These are phyloP conservation scores for Pollenia amentaria DNA, from an alignment of 2,888 invertebrate genomes.

Conservation along the genomic window DNA sequence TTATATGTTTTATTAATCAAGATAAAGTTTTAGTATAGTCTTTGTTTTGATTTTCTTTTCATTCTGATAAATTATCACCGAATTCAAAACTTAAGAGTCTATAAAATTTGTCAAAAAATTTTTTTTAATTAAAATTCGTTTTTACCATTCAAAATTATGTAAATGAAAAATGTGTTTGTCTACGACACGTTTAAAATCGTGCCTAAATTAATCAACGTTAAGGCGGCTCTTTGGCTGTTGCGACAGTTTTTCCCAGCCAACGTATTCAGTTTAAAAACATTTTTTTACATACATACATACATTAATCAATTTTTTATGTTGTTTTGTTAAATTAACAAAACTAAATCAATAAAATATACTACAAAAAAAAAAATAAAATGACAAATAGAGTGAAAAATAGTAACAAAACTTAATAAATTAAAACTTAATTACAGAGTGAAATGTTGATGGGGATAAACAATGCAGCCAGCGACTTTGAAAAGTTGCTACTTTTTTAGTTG, in stretches of 20 bases:
- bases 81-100: neutral
- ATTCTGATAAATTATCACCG: neutral
- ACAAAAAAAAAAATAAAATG: neutral
- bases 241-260: neutral
- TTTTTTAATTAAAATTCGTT: neutral
- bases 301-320: neutral
- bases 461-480: neutral
- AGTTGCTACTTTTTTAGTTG: neutral
- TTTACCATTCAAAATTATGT: constrained; percentile 5
- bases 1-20: neutral
- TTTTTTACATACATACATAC: no score
- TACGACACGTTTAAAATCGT: neutral
- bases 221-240: neutral
- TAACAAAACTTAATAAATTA: neutral
- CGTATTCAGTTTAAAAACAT: neutral
- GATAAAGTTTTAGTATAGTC: neutral
- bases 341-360: neutral
- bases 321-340: no score
- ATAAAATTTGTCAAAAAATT: neutral
- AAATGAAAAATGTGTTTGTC: neutral
- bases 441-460: neutral
- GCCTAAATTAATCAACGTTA: constrained; percentile 1
- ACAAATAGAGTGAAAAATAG: neutral
- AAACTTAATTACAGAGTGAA: neutral
- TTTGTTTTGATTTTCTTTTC: constrained; percentile 1